Evolutionary conservation across 2,797 vertebrate species (phyloP), one percentile per base, ranked within the genome.

Genomic region (Sebastes matsubarae): DNA sequence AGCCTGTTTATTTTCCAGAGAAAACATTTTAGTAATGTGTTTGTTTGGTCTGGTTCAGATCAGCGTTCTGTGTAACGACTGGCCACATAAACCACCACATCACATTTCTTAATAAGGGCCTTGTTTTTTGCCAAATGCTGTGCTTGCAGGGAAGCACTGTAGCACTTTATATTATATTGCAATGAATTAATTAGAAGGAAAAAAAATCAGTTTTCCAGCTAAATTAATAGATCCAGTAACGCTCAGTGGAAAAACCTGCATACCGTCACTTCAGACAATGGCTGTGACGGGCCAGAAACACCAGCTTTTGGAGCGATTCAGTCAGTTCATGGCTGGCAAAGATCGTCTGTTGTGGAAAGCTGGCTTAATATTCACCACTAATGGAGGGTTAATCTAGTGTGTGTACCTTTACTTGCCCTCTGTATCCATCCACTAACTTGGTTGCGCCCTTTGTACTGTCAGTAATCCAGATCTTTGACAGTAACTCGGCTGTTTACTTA

Each of bases 271-370:
- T 73, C 25, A 67, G 67, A 74, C 69, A 32, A 60, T 29, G 5
- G 8, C 57, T 18, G 24, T 3, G 5, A 20, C 59, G 1, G 1
- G 13, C 58, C 24, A 61, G 22, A 30, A 59, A 20, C 50, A 20
- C 11, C 32, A n/a, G 29, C 5, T 68, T 29, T 36, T 42, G 27
- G 8, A 60, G 36, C 7, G 60, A 2, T 58, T 50, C 32, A 3
- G 14, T 20, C 24, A 8, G 57, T 36, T 32, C 50, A 1, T 30
- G 24, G 11, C 24, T 4, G 50, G 22, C 12, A 70, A 52, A 34
- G 36, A 55, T 20, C 24, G 32, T 32, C 68, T 69, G 32, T 66
- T 81, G 78, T 79, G 72, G 67, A 80, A 75, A 71, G 55, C 63
- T 57, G 38, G 66, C 50, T n/a, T 12, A 67, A 55, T 50, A 63